These are phyloP conservation scores for Mesocricetus auratus DNA, from an alignment of 2,113 vertebrate genomes.

Conservation along the genomic window DNA sequence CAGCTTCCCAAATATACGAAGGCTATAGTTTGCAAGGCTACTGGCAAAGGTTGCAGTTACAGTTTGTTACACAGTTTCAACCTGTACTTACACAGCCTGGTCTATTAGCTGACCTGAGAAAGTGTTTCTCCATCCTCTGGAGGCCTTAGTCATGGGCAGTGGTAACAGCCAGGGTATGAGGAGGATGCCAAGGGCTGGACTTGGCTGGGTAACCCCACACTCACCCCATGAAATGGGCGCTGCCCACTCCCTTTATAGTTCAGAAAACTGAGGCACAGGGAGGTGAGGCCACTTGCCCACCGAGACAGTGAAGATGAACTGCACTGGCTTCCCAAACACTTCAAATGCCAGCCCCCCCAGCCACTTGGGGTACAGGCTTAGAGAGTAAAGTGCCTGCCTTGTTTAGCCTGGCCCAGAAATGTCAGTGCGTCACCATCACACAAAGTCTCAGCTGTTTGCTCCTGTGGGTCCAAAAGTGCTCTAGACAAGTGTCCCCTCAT, in stretches of 20 bases:
- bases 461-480: conserved; percentile 47
- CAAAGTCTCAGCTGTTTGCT: conserved; percentile 86
- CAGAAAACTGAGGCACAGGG: background rate
- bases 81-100: background rate
- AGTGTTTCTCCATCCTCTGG: background rate
- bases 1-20: background rate
- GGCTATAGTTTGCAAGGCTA: background rate
- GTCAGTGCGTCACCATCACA: conserved; percentile 82
- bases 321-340: background rate
- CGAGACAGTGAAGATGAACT: background rate
- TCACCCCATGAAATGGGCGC: background rate
- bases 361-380: background rate
- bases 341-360: no score
- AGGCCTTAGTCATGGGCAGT: background rate
- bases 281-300: background rate
- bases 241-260: background rate
- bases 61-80: background rate
- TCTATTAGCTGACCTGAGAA: background rate
- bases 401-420: conserved; percentile 82
- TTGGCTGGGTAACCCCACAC: background rate
- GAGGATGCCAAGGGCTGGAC: background rate
- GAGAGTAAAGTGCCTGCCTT: conserved; percentile 68
- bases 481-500: conserved; percentile 79
- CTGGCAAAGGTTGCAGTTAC: background rate
- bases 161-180: background rate